Evolutionary conservation across 1,140 invertebrate genomes (phyloP), one percentile per base, ranked within the genome.

Genomic region (Drosophila subobscura): DNA sequence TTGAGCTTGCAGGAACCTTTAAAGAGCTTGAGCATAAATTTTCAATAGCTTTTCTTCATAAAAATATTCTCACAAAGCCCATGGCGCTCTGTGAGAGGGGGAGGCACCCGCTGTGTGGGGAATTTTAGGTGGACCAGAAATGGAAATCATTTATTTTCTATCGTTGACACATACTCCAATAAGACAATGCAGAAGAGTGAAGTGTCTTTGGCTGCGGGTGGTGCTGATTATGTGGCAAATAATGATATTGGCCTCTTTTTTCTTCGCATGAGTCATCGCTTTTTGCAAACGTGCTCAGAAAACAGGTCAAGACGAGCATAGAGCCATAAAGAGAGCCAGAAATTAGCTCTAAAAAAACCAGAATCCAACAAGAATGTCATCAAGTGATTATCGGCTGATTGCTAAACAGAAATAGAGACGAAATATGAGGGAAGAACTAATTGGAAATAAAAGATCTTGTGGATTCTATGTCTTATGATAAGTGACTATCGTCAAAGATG

Each of bases 151-250:
- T 49, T 33, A 63, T 49, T 29, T 65, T 29, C 59, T 29, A 37
- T 49, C 23, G 29, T 49, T 61, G 59, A 51, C 63, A 66, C 33
- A 66, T 37, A 4, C 46, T 49, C 45, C 33, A 61, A 66, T 51
- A 23, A 37, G 33, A 37, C 29, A 27, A 29, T 64, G 33, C 14
- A 20, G 12, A 37, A 37, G 33, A 37, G 33, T 4, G 3, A 50
- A n/a, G 57, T 37, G 57, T 37, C n/a, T 41, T 29, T 40, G 61
- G 57, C 12, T 29, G 22, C 57, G 40, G 27, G 42, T 52, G 59
- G 42, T 33, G 22, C 22, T 64, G 61, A 67, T 54, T 73, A 73
- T 64, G 70, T 73, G 59, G 70, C 71, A 64, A 64, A 52, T 50
- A 61, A 46, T 29, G 25, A 23, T 49, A 63, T 20, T 49, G 59